Evolutionary conservation across 2,888 invertebrate genomes (phyloP), one percentile per base, ranked within the genome.

Genomic region (Sericinus montela): DNA sequence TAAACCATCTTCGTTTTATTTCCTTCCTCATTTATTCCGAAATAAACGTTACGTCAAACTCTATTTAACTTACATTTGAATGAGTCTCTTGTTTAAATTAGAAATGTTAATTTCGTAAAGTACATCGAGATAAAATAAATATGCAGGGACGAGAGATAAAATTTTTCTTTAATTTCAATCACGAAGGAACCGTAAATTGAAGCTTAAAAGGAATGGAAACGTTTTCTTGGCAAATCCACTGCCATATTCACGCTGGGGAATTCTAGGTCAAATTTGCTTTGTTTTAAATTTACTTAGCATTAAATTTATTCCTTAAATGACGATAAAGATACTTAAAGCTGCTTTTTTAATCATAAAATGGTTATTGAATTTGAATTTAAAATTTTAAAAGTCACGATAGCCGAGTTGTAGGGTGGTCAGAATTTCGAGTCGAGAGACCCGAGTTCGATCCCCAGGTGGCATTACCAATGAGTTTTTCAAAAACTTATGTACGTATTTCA

Each of bases 21-120:
- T 25, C 25, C 8, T 25, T 8, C 25, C 25, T 8, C 25, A 8
- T 19, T 19, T 19, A 25, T 11, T 32, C 30, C 10, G 10, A 32
- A 32, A 32, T 32, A 35, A 35, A 35, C 9, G 8, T 35, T 7
- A 15, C 1, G 15, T 3, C 32, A 9, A 16, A 25, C 10, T 43
- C 11, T 35, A 23, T 32, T 42, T 32, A 43, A 8, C 23, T 34
- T 25, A 43, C 32, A 35, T 43, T 42, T 42, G 23, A 42, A 34
- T 34, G 32, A 42, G 23, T 32, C 42, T 23, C 32, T 42, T 42
- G 42, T 42, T 42, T 42, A 23, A 43, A 43, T 43, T 14, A 43
- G 43, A 25, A 34, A 43, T 14, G 34, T 25, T 35, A 35, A 23
- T 23, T 13, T 8, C 14, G 23, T 10, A 25, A 25, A 35, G 34